These are phyloP conservation scores for Scomberomorus guttatus DNA, from an alignment of 2,797 vertebrate species.

Conservation along the genomic window DNA sequence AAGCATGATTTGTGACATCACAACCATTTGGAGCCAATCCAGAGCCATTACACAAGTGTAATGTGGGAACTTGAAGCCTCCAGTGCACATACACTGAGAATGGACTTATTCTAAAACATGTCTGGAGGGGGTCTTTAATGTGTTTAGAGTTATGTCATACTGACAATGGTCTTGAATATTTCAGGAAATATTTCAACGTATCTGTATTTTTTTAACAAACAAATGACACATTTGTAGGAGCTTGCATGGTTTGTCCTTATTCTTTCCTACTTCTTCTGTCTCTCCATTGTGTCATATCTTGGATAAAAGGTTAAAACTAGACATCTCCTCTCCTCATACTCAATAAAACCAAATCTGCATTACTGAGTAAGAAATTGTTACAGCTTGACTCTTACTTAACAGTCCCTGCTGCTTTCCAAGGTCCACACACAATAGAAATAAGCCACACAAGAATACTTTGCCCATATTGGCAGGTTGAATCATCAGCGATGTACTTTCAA, in stretches of 20 bases:
- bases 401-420: conserved; percentile 21
- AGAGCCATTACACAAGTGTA: no score
- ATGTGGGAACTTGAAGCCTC: no score
- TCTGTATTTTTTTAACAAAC: not conserved
- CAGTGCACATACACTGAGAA: no score
- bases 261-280: not conserved
- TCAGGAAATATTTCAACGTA: no score
- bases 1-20: no score
- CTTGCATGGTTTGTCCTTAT: not conserved
- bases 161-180: not conserved
- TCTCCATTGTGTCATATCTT: not conserved
- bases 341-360: conserved; percentile 10
- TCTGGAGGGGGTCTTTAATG: no score
- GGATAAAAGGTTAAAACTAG: not conserved
- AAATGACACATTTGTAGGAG: not conserved
- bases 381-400: conserved; percentile 70
- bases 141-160: not conserved
- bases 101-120: no score
- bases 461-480: conserved; percentile 22
- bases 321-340: not conserved
- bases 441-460: conserved; percentile 28
- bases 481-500: conserved; percentile 31
- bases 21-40: no score
- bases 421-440: conserved; percentile 54
- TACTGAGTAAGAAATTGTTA: conserved; percentile 27